Base-by-base conservation (phyloP, 2,797 vertebrate genomes). In the Trichosurus vulpecula region DNA sequence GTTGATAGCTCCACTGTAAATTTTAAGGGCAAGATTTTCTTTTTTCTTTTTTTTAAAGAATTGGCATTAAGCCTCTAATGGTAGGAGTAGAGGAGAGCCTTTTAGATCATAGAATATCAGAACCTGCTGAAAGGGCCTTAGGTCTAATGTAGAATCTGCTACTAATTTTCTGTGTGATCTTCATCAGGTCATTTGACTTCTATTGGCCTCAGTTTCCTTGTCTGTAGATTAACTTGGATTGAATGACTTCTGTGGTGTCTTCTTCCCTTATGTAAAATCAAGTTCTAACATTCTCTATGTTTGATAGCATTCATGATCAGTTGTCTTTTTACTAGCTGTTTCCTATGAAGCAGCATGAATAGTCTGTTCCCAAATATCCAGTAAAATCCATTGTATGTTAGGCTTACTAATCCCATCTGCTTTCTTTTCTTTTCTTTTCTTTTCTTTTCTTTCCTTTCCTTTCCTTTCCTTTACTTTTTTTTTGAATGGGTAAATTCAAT, bases 21-120 rank as follows among this genome's bases (percentile, higher is more conserved):
- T 22, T 61, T 96, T 93, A 90, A 29, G 25, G 41, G 35, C 16
- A 53, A 95, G n/a, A 87, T 58, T 90, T 81, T 54, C 25, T 81
- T n/a, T n/a, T 66, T 74, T 6, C 41, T 47, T 66, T 16, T 66
- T 41, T 74, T 66, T 10, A 16, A 47, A 74, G 1, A 47, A 47
- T 81, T 47, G 81, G 22, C 19, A 47, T 25, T 47, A 47, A 87
- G 41, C 25, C 41, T 87, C 25, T 81, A 11, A 27, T 10, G 9
- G 41, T 81, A 81, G 19, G 66, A 2, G n/a, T 47, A 47, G n/a
- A 22, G 13, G 9, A 87, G 41, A 51, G 9, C 9, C 3, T 27
- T n/a, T 51, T 27, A 87, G 9, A 10, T 51, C 41, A 47, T 51
- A 87, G 41, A 51, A 25, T 51, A 51, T 27, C 41, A 51, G 22